Conservation (phyloP, 1,140 invertebrate species). For the Papilio dardanus region DNA sequence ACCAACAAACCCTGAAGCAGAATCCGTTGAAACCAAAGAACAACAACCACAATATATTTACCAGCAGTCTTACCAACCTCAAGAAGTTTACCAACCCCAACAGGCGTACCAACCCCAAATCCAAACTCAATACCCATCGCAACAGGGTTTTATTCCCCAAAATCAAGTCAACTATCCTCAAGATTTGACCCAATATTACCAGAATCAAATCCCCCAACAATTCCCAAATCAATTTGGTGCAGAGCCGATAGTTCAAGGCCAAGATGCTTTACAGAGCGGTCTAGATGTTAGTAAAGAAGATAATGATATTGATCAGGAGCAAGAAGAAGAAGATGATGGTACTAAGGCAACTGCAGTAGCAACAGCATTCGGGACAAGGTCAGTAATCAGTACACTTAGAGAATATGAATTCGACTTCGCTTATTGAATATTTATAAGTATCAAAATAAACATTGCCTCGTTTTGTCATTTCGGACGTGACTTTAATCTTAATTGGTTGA, state of each 20-base stretch:
- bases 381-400: constrained; percentile 54
- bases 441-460: constrained; percentile 27
- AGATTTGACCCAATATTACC: constrained; percentile 48
- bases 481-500: constrained; percentile 9
- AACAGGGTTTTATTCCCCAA: constrained; percentile 43
- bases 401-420: constrained; percentile 48
- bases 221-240: constrained; percentile 45
- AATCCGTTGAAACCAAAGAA: constrained; percentile 37
- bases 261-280: constrained; percentile 70
- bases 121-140: constrained; percentile 51
- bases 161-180: constrained; percentile 43
- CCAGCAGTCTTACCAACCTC: constrained; percentile 50
- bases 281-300: constrained; percentile 69
- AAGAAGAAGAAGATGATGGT: constrained; percentile 54
- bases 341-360: constrained; percentile 63
- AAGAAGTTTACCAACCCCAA: constrained; percentile 41
- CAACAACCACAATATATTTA: constrained; percentile 47
- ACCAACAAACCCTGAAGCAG: constrained; percentile 24
- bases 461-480: constrained; percentile 31
- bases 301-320: constrained; percentile 62
- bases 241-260: constrained; percentile 51
- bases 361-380: constrained; percentile 75
- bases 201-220: constrained; percentile 43
- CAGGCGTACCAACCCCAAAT: constrained; percentile 38
- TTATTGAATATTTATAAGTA: constrained; percentile 42